Percentiles rank a stretch among this genome's conserved stretches.
Evolutionary conservation across 64 coral and sea anemone genomes (phyloP).

Genomic region (Pocillopora damicornis): DNA sequence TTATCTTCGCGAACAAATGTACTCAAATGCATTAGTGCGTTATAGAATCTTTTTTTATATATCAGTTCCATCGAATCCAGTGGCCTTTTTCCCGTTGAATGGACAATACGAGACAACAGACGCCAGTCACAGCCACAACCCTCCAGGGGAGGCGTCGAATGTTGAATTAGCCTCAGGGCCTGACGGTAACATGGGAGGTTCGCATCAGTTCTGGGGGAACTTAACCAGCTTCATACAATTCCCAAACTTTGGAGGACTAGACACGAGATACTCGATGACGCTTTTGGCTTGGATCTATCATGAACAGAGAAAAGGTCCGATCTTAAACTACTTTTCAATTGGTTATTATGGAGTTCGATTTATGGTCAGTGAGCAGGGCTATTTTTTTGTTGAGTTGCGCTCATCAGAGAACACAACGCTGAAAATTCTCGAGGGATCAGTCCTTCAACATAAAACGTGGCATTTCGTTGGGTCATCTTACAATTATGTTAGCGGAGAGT

Average conservation of each 20-base stretch:
- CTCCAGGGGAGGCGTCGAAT: background rate
- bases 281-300: constrained; percentile 38
- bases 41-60: background rate
- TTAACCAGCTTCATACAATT: constrained; percentile 3
- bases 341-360: background rate
- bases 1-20: too few relatives aligned
- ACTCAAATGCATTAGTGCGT: too few relatives aligned
- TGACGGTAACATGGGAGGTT: background rate
- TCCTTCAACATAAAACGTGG: constrained; percentile 2
- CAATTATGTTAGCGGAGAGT: constrained; percentile 1
- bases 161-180: constrained; percentile 3
- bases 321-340: background rate
- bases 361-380: background rate
- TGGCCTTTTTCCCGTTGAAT: background rate
- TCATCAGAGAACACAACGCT: too few relatives aligned
- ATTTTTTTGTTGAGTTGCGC: background rate
- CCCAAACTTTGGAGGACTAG: constrained; percentile 28
- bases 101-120: constrained; percentile 7
- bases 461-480: constrained; percentile 10
- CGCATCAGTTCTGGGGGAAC: constrained; percentile 25
- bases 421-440: background rate
- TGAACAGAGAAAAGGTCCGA: background rate
- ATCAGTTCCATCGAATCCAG: background rate
- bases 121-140: background rate
- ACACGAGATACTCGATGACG: constrained; percentile 32